Evolutionary conservation across 1,140 invertebrate species (phyloP), one percentile per base, ranked within the genome.

Genomic region (Aphaenogaster ashmeadi): DNA sequence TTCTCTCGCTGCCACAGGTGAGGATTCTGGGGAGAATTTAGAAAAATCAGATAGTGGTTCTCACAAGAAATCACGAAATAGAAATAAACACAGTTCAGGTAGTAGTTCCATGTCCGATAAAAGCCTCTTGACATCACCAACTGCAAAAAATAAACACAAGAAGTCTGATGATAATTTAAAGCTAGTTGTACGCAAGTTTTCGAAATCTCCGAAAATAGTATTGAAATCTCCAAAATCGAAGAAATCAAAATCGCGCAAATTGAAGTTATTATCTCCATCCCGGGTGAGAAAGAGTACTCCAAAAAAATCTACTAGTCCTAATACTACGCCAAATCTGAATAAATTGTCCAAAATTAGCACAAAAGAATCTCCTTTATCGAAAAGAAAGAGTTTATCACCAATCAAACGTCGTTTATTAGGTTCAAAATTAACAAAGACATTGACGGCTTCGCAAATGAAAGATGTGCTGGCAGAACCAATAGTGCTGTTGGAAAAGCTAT

Each of bases 181-280:
- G 9, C 1, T 2, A 52, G 27, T 58, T 36, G 27, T 50, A 41
- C 67, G 5, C 27, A 90, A 52, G 56, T 88, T 89, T 54, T 90
- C 91, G 18, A 92, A 93, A 36, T 92, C 90, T 38, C 89, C 90
- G 27, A 93, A 92, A 84, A 92, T 90, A 75, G 71, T 87, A 15
- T 27, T 91, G 9, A 88, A 67, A 18, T 60, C 69, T 13, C 71
- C 84, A 13, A 91, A 84, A 86, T 90, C 78, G 9, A 81, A 71
- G 6, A 91, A 83, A 47, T 67, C 47, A 47, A 87, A 71, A 18
- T 85, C 50, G 5, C 52, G n/a, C 13, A 88, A 81, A 36, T 66
- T 67, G 52, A 50, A 74, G 5, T 18, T 44, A 21, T 11, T 56
- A 41, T 44, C 47, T 41, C 11, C 47, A 18, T 9, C 33, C 18